Conservation (phyloP, 1,140 invertebrate species). For the Eumeta japonica region DNA sequence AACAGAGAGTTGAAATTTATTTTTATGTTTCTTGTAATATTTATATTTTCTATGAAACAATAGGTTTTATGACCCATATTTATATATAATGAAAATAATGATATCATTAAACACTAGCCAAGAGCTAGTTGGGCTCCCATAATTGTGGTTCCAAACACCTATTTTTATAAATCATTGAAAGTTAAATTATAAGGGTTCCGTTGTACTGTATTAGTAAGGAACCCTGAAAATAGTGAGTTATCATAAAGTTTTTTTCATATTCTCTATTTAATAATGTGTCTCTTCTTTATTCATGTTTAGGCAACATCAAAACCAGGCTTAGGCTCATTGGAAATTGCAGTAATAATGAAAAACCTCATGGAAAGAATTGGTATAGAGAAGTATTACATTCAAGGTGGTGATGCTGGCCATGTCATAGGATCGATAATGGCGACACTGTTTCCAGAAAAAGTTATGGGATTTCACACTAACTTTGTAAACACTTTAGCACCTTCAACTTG, state of each 20-base stretch:
- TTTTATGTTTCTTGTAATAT: no score
- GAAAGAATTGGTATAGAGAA: conserved; percentile 63
- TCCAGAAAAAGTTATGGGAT: conserved; percentile 61
- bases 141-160: no score
- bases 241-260: not conserved
- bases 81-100: no score
- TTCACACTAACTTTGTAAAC: conserved; percentile 16
- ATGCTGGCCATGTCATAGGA: conserved; percentile 64
- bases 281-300: conserved; percentile 51
- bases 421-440: conserved; percentile 61
- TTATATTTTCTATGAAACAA: no score
- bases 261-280: not conserved
- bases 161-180: no score
- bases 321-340: conserved; percentile 58
- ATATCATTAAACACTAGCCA: no score
- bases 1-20: no score
- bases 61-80: no score
- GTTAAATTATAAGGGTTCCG: not conserved
- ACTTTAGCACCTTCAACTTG: conserved; percentile 3
- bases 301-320: conserved; percentile 56
- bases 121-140: no score
- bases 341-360: conserved; percentile 79
- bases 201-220: no score
- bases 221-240: not conserved
- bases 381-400: conserved; percentile 77